Base-by-base conservation (phyloP, 2,113 vertebrate genomes). In the Gavia stellata region DNA sequence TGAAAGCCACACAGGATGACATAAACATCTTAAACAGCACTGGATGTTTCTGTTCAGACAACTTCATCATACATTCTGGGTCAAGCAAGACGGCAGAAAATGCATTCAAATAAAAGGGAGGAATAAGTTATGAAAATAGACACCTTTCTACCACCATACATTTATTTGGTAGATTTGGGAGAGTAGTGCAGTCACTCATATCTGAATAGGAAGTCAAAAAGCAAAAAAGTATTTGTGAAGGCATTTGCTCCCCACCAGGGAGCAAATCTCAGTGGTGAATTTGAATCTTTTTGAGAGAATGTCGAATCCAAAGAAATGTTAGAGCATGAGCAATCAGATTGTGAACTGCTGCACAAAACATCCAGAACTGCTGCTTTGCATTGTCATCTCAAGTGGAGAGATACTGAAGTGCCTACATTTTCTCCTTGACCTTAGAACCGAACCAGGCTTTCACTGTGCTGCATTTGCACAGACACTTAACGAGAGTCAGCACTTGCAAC, bases 371-470 rank as follows among this genome's bases (percentile, higher is more conserved):
- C 36, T 81, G 26, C 74, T 68, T 68, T 79, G 26, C 28, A 44
- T 73, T 86, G 58, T 71, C 53, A 68, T 49, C 44, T 94, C 56
- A 65, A 75, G 44, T 45, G 44, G 12, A 71, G 78, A 79, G 44
- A 29, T 16, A 31, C 50, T 85, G 62, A 87, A 89, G 61, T 77
- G 49, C 61, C 15, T 79, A 17, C 20, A 9, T 79, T 75, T 92
- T 50, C 72, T 62, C 26, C 80, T 92, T 94, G 90, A 93, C 90
- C 67, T 74, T 59, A 72, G 81, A 84, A 81, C 28, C 2, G 2
- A 71, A 68, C 23, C 34, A 55, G 36, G 7, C 10, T 87, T 84
- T 52, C 40, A 45, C 8, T 85, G 56, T 40, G n/a, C 65, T 84
- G 17, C 19, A 25, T 84, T 85, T 29, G 0, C 29, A 47, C 7